Conservation (phyloP, 2,888 invertebrate species). For the Anthoptus insignis region DNA sequence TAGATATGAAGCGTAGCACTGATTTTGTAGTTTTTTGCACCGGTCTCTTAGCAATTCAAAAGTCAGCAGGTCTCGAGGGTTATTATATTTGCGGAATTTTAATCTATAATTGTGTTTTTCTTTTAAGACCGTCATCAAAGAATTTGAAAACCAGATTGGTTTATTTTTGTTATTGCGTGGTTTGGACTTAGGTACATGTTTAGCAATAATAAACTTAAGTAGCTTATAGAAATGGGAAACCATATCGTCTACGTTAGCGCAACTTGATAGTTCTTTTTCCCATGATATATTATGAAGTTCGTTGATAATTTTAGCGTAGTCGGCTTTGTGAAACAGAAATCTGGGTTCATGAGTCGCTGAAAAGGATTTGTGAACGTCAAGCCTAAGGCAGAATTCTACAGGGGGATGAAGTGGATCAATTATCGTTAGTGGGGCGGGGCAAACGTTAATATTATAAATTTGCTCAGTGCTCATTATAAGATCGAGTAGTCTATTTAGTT, state of each 20-base stretch:
- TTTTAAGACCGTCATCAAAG: conserved; percentile 16
- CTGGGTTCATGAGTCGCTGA: background rate
- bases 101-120: conserved; percentile 24
- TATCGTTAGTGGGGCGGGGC: conserved; percentile 5
- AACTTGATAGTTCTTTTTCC: background rate
- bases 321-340: conserved; percentile 34
- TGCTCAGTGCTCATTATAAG: conserved; percentile 6
- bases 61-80: conserved; percentile 36
- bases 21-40: background rate
- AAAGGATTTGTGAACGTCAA: background rate
- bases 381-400: background rate
- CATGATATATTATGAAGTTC: background rate
- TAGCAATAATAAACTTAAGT: background rate
- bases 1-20: background rate
- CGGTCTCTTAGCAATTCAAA: conserved; percentile 19
- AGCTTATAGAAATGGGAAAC: background rate
- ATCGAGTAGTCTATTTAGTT: conserved; percentile 20
- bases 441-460: background rate
- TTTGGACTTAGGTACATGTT: conserved; percentile 12
- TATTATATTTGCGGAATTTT: conserved; percentile 40
- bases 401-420: conserved; percentile 30
- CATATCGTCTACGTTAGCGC: conserved; percentile 6
- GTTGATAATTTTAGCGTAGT: conserved; percentile 18
- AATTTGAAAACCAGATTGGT: conserved; percentile 38
- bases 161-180: conserved; percentile 9